phyloP scores from a whole-genome alignment of 2,797 vertebrate species.

The Myotis planiceps region DNA sequence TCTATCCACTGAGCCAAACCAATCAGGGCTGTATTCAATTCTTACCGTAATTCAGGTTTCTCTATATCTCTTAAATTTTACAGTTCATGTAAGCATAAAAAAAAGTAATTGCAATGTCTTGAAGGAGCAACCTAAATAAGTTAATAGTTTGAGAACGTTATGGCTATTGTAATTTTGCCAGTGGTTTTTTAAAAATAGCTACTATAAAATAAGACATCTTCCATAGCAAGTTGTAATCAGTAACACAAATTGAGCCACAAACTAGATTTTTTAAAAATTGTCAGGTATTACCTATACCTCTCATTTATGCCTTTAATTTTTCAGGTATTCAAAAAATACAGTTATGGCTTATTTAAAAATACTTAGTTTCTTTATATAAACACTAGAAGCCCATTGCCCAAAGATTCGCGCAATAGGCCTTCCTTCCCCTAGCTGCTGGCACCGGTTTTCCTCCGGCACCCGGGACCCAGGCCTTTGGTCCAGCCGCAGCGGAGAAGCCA shows the following conservation, averaged over 20 bases:
- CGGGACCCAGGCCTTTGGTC: too few species aligned
- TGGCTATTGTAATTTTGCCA: not conserved
- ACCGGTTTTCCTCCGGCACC: too few species aligned
- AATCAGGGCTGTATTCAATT: not conserved
- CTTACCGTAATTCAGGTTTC: conserved; percentile 20
- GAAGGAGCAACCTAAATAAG: not conserved
- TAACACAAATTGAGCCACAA: conserved; percentile 25
- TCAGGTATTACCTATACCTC: not conserved
- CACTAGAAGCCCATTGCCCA: too few species aligned
- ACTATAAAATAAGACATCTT: conserved; percentile 6
- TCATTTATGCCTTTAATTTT: conserved; percentile 3
- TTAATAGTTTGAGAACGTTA: conserved; percentile 18
- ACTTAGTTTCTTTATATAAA: not conserved
- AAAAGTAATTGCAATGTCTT: conserved; percentile 1
- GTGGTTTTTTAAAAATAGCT: not conserved
- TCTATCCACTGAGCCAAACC: too few species aligned
- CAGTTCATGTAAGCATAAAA: not conserved
- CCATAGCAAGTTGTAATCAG: not conserved
- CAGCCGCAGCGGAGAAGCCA: too few species aligned
- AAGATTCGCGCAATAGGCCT: too few species aligned
- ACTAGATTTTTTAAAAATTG: not conserved
- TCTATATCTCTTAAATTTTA: conserved; percentile 12
- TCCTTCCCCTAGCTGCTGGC: too few species aligned
- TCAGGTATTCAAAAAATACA: not conserved
- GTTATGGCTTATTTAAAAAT: not conserved